These are phyloP conservation scores for Phataginus tricuspis DNA, from an alignment of 2,797 vertebrate species.

Conservation along the genomic window DNA sequence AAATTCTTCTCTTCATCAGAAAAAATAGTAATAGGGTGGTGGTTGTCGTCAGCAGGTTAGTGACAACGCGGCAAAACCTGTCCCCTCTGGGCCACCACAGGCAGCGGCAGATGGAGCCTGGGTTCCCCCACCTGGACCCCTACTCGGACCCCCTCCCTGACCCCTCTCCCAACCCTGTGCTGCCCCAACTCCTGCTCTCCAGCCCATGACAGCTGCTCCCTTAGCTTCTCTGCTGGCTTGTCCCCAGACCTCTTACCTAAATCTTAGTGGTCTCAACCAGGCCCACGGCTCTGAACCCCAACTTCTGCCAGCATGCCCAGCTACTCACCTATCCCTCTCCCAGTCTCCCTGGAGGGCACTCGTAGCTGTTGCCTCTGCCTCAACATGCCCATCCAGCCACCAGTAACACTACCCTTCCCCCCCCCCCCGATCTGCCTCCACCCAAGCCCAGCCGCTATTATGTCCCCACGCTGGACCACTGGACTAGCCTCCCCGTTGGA, in stretches of 20 bases:
- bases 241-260: neutral
- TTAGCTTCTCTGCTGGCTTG: neutral
- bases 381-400: neutral
- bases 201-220: neutral
- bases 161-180: too few species aligned
- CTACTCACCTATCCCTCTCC: neutral
- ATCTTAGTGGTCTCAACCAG: neutral
- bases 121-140: too few species aligned
- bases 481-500: neutral
- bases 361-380: neutral
- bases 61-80: neutral
- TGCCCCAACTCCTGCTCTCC: too few species aligned
- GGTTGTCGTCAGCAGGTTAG: neutral
- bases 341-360: neutral
- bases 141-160: too few species aligned
- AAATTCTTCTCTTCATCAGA: neutral
- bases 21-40: neutral
- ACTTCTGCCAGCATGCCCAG: neutral
- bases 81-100: neutral
- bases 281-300: neutral
- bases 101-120: neutral
- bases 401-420: neutral
- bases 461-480: neutral
- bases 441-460: neutral
- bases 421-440: neutral